A percentile compares a stretch with the other conserved stretches of the same genome.
Evolutionary conservation across 1,140 invertebrate genomes (phyloP).

Genomic region (Schlechtendalia chinensis): DNA sequence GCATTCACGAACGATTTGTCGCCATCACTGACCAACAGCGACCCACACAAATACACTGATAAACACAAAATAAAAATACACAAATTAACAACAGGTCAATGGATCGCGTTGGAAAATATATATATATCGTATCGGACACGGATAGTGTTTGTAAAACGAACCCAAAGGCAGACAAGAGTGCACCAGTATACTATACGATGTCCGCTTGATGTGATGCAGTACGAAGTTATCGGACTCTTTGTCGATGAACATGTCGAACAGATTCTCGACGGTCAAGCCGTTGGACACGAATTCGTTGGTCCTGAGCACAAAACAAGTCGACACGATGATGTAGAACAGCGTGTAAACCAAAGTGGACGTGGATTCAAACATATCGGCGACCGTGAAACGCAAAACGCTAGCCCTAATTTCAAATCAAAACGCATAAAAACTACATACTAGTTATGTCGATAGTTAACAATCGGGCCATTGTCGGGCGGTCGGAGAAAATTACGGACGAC

Average conservation of each 20-base stretch:
- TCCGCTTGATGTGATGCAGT: conserved; percentile 70
- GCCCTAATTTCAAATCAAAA: neutral
- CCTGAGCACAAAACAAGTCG: conserved; percentile 71
- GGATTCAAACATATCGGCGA: conserved; percentile 35
- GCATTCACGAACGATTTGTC: neutral
- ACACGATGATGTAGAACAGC: conserved; percentile 68
- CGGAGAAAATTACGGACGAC: too few relatives aligned
- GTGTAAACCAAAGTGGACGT: conserved; percentile 58
- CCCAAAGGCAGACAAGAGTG: conserved; percentile 69
- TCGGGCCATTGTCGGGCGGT: too few relatives aligned
- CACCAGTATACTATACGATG: conserved; percentile 64
- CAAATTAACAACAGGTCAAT: too few relatives aligned
- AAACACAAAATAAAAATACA: neutral
- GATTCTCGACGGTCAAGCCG: conserved; percentile 69
- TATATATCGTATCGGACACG: too few relatives aligned
- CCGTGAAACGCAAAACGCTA: too few relatives aligned
- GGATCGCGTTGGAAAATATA: too few relatives aligned
- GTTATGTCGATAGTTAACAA: neutral
- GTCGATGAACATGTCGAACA: conserved; percentile 67
- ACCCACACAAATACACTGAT: conserved; percentile 8
- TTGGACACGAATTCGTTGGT: conserved; percentile 72
- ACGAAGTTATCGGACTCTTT: conserved; percentile 70
- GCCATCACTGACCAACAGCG: neutral
- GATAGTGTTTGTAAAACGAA: conserved; percentile 54
- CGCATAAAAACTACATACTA: neutral